A percentile compares a stretch with the other conserved stretches of the same genome.
These are phyloP conservation scores for Coracopsis vasa DNA, from an alignment of 2,113 vertebrate genomes.

Conservation along the genomic window DNA sequence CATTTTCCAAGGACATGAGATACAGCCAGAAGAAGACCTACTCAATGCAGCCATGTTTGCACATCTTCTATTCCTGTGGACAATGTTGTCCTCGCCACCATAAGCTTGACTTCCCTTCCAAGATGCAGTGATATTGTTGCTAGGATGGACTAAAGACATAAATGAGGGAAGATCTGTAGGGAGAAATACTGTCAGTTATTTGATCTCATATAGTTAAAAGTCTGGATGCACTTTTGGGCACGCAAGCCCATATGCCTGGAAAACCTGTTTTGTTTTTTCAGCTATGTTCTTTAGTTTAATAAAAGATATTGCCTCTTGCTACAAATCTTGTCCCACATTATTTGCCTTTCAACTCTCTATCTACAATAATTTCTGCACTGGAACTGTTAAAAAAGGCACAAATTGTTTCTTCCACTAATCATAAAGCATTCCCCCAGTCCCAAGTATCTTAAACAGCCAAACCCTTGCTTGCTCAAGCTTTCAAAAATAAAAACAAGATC, in stretches of 20 bases:
- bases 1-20: background rate
- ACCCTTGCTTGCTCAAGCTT: slow-evolving; percentile 1
- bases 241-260: background rate
- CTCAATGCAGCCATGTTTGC: background rate
- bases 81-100: background rate
- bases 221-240: background rate
- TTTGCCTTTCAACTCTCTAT: slow-evolving; percentile 16
- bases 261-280: background rate
- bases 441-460: slow-evolving; percentile 7
- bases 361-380: background rate
- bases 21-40: background rate
- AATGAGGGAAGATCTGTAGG: background rate
- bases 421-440: background rate
- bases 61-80: background rate
- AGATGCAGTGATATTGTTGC: background rate
- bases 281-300: slow-evolving; percentile 41
- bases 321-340: background rate
- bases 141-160: background rate
- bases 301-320: background rate
- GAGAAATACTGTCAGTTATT: background rate
- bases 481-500: slow-evolving; percentile 40
- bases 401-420: slow-evolving; percentile 6
- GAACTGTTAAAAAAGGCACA: slow-evolving; percentile 3
- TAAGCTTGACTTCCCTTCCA: background rate
- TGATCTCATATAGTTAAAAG: background rate